Conservation (phyloP, 1,140 invertebrate species). For the Atta texana region DNA sequence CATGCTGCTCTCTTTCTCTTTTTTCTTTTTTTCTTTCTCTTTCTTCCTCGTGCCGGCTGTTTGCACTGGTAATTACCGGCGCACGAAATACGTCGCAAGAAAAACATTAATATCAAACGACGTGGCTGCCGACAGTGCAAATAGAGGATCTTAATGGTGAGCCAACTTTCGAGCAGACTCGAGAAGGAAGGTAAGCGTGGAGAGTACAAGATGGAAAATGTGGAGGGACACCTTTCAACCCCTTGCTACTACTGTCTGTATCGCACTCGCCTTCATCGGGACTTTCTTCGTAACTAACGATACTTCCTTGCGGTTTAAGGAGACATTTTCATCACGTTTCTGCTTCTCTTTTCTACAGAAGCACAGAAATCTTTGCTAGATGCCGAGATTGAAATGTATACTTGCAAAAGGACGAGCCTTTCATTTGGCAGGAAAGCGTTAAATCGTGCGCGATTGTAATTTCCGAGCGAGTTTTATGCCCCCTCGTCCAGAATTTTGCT, state of each 20-base stretch:
- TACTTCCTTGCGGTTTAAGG: conserved; percentile 43
- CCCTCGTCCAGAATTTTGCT: conserved; percentile 59
- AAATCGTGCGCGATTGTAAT: conserved; percentile 18
- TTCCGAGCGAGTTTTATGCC: conserved; percentile 54
- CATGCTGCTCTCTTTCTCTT: neutral
- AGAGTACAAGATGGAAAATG: conserved; percentile 61
- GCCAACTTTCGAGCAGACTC: conserved; percentile 74
- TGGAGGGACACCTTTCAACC: conserved; percentile 65
- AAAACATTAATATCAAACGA: conserved; percentile 84
- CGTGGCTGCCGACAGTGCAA: conserved; percentile 80
- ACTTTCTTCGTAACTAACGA: conserved; percentile 57
- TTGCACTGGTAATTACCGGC: conserved; percentile 80
- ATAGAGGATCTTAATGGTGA: conserved; percentile 80
- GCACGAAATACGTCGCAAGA: conserved; percentile 78
- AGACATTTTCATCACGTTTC: conserved; percentile 25
- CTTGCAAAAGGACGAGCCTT: neutral
- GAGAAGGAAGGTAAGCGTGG: conserved; percentile 38
- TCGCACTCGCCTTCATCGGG: conserved; percentile 49
- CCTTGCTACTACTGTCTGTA: conserved; percentile 58
- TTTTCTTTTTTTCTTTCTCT: conserved; percentile 46
- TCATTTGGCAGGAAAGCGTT: neutral
- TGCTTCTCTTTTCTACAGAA: neutral
- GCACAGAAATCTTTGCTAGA: neutral
- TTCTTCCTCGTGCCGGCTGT: conserved; percentile 69
- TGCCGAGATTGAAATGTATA: conserved; percentile 23